Evolutionary conservation across 1,140 invertebrate genomes (phyloP), one percentile per base, ranked within the genome.

Genomic region (Bombus polaris): DNA sequence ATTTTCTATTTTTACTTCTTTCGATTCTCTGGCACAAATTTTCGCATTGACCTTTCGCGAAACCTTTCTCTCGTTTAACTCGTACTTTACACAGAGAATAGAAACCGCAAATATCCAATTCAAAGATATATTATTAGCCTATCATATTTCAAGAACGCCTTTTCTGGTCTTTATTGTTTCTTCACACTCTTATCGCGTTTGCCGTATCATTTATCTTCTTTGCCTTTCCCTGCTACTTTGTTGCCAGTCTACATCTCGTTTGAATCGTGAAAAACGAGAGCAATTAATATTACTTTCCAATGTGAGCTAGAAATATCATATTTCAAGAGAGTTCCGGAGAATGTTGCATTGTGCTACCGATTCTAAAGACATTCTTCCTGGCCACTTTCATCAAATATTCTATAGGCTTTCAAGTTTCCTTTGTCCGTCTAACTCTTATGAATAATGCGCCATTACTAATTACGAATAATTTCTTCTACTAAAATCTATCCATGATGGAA

Each of bases 71-170:
- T 66, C 32, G 4, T 44, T 68, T 35, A 35, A 68, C 18, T 57
- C 12, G 35, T n/a, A 53, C 80, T 44, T 81, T 72, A 15, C 15
- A 32, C 28, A 32, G 37, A n/a, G 66, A 72, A 71, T 79, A 32
- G 53, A 59, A 79, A 84, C 42, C 35, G 37, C 25, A 28, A 80
- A 47, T 85, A 79, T 71, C 32, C 47, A 57, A 59, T 59, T 32
- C 76, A 44, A 47, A 32, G 83, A 42, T 65, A 42, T 78, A 79
- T 79, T 44, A 80, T 80, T 85, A 85, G 53, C 53, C 78, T 85
- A 85, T 85, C 68, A 44, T 37, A 62, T 80, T 80, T 85, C 83
- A 62, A 47, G 35, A 65, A 37, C 57, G 65, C 75, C 53, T 84
- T 44, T 35, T 22, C 35, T 47, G 57, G 80, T 77, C 77, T 85